Base-by-base conservation (phyloP, 2,797 vertebrate genomes). In the Cyclopterus lumpus region DNA sequence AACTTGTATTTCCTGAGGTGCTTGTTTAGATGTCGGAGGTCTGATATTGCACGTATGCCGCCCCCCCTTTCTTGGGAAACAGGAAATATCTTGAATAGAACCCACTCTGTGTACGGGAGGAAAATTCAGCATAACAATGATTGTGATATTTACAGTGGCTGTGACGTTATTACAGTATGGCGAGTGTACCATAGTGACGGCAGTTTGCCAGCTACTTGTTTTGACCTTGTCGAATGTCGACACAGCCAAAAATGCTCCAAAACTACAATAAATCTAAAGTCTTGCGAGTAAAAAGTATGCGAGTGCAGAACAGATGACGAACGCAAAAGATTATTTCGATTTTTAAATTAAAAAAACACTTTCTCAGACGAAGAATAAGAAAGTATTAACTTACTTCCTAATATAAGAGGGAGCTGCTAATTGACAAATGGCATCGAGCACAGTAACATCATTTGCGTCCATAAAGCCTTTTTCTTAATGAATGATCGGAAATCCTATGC, bases 401-500 rank as follows among this genome's bases (percentile, higher is more conserved):
- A 42, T 60, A 30, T 24, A 80, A 65, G 36, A 76, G 28, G 75
- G 46, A 69, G 71, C 60, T 61, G 24, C 73, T 88, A 87, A 89
- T 83, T 88, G 54, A 55, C 64, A 84, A 86, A 77, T 86, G 86
- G 79, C 57, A 70, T 86, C 55, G 82, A 73, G 66, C 77, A 79
- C 77, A 77, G 69, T 66, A 75, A 79, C 59, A 73, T 84, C 82
- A 89, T 89, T 86, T 80, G 42, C 73, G 68, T 75, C 64, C 55
- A 77, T 74, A 77, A 80, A 88, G 71, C 58, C 24, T 67, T 75
- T 62, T 66, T 36, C 54, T 58, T 87, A 89, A 89, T 90, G 40
- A 83, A 82, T 80, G 75, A 51, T 65, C 70, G 86, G 83, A 92
- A 92, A 92, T 90, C 67, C 67, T 83, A 87, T 80, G 83, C 79